These are phyloP conservation scores for Aphidius gifuensis DNA, from an alignment of 1,140 invertebrate species.

Conservation along the genomic window DNA sequence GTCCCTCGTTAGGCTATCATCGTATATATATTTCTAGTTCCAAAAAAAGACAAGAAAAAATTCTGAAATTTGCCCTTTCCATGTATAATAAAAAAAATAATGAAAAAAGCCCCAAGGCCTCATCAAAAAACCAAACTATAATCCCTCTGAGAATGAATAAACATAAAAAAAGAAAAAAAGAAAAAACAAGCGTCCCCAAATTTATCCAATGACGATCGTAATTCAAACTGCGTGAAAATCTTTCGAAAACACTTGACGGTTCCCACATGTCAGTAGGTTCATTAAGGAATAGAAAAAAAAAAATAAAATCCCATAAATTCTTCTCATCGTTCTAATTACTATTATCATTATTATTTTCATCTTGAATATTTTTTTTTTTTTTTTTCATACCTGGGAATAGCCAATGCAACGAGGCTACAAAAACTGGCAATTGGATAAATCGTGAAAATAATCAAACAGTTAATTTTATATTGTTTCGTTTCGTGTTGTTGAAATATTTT, in stretches of 20 bases:
- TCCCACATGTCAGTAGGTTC: background rate
- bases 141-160: background rate
- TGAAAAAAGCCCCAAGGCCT: background rate
- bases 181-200: conserved; percentile 1
- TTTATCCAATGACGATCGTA: background rate
- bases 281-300: background rate
- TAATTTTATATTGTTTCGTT: conserved; percentile 42
- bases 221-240: conserved; percentile 6
- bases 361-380: too few relatives aligned
- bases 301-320: too few relatives aligned
- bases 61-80: conserved; percentile 3
- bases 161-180: too few relatives aligned
- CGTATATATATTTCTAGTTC: background rate
- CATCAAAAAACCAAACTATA: conserved; percentile 1
- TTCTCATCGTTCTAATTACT: too few relatives aligned
- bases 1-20: conserved; percentile 7
- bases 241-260: conserved; percentile 1
- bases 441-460: conserved; percentile 38
- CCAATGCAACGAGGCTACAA: conserved; percentile 45
- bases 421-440: conserved; percentile 47
- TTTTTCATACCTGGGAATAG: conserved; percentile 43
- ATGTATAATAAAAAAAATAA: conserved; percentile 2
- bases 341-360: too few relatives aligned
- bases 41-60: background rate
- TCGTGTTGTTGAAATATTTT: conserved; percentile 42